phyloP scores from a whole-genome alignment of 2,113 vertebrate genomes.

The Azemiops feae region DNA sequence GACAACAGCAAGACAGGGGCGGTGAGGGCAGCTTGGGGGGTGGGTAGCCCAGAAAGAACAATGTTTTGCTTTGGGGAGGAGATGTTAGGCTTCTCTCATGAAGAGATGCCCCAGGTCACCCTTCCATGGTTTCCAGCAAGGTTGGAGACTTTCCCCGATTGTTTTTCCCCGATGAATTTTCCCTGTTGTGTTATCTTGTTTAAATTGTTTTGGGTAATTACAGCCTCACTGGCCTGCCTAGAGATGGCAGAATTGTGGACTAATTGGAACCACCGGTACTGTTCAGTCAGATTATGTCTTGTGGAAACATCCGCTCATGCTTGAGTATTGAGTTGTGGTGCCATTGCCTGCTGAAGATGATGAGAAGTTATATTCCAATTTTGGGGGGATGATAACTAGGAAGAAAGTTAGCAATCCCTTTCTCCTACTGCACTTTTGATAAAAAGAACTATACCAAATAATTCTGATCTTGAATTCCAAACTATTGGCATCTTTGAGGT shows the following conservation, averaged over 20 bases:
- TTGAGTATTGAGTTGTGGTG: no score
- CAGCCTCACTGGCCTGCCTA: not conserved
- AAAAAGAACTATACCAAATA: not conserved
- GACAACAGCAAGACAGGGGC: conserved; percentile 88
- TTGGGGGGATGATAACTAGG: not conserved
- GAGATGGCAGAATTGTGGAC: not conserved
- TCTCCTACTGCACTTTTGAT: not conserved
- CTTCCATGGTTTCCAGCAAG: not conserved
- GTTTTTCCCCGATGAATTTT: not conserved
- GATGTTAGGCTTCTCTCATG: not conserved
- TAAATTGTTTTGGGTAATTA: not conserved
- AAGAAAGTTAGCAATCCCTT: not conserved
- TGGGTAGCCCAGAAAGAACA: not conserved
- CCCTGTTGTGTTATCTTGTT: not conserved
- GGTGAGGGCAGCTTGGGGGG: conserved; percentile 63
- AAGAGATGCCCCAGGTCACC: not conserved
- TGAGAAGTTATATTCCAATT: not conserved
- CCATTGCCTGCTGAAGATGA: not conserved
- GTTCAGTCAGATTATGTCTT: not conserved
- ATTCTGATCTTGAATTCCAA: not conserved
- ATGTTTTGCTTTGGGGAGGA: not conserved
- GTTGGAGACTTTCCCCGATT: not conserved
- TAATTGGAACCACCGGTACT: not conserved
- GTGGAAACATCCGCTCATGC: not conserved
- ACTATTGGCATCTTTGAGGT: not conserved